Base-by-base conservation (phyloP, 2,113 vertebrate genomes). In the Cacatua alba region DNA sequence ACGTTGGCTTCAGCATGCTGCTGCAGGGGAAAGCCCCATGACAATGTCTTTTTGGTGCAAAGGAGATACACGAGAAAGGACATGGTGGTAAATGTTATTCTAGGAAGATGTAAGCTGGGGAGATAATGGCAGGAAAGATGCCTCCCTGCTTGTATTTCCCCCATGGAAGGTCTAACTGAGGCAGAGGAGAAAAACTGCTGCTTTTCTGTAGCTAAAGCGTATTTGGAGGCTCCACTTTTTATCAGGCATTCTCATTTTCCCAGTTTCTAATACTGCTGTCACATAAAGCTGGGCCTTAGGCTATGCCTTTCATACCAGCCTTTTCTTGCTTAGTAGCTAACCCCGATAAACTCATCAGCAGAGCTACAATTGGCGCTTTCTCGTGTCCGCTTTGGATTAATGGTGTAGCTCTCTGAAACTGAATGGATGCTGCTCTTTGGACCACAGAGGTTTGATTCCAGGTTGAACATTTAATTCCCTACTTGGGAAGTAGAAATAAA, bases 261-360 rank as follows among this genome's bases (percentile, higher is more conserved):
- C 74, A 11, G 78, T 82, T 96, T 82, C 91, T 78, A 81, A 75
- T 94, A 76, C 20, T 91, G 70, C 60, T 83, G 59, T 93, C 76
- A 94, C 67, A 86, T 71, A 94, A 93, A 90, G 90, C 65, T 69
- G 75, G 86, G 70, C 93, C 91, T 92, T 83, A 83, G 82, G 94
- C 89, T 59, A 87, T 92, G 82, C 70, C 82, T 95, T 93, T 88
- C 69, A 16, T 28, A 43, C 63, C 29, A 6, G 67, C 85, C 82
- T 80, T 78, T 53, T 74, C 75, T 72, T 92, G 72, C 83, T 76
- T 65, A 39, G 88, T 15, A 89, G 85, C 92, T 95, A 83, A 86
- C 80, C 91, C 60, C 0, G 11, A 82, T 95, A 88, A 93, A 95
- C 85, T 90, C 88, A 79, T 87, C 86, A 89, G 67, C 76, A 81